A percentile compares a stretch with the other conserved stretches of the same genome.
These are phyloP conservation scores for Cynopterus brachyotis DNA, from an alignment of 2,113 vertebrate genomes.

Conservation along the genomic window DNA sequence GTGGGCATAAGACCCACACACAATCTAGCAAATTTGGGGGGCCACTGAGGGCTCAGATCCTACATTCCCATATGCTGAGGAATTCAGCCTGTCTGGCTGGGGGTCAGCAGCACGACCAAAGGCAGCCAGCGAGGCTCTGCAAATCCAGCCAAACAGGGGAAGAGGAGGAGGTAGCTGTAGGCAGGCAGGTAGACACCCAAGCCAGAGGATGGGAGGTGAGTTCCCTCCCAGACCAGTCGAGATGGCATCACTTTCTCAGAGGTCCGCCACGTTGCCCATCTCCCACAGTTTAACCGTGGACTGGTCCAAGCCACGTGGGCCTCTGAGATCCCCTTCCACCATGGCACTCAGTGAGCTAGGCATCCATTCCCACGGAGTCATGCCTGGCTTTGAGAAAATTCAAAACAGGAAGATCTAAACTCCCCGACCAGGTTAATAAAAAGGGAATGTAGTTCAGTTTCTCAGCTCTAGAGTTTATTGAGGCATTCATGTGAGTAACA, in stretches of 20 bases:
- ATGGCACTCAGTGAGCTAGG: not conserved
- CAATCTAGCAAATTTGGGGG: not conserved
- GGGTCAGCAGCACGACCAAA: too few relatives aligned
- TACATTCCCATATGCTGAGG: not conserved
- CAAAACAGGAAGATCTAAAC: not conserved
- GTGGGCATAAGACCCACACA: not conserved
- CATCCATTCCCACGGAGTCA: not conserved
- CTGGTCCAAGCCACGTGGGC: not conserved
- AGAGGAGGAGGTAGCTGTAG: not conserved
- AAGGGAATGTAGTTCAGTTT: not conserved
- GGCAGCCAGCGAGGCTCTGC: not conserved
- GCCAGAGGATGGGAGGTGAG: too few relatives aligned
- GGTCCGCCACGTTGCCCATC: not conserved
- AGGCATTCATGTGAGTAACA: not conserved
- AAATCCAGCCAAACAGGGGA: not conserved
- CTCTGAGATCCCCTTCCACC: not conserved
- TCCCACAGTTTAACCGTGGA: not conserved
- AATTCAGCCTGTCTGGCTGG: not conserved
- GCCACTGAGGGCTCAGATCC: not conserved
- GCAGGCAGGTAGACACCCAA: not conserved
- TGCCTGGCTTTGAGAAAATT: not conserved
- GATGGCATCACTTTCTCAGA: not conserved
- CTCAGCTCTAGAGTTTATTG: not conserved
- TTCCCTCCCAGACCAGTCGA: not conserved
- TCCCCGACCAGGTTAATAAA: not conserved